phyloP scores from a whole-genome alignment of 2,113 vertebrate species.

The Candoia aspera region DNA sequence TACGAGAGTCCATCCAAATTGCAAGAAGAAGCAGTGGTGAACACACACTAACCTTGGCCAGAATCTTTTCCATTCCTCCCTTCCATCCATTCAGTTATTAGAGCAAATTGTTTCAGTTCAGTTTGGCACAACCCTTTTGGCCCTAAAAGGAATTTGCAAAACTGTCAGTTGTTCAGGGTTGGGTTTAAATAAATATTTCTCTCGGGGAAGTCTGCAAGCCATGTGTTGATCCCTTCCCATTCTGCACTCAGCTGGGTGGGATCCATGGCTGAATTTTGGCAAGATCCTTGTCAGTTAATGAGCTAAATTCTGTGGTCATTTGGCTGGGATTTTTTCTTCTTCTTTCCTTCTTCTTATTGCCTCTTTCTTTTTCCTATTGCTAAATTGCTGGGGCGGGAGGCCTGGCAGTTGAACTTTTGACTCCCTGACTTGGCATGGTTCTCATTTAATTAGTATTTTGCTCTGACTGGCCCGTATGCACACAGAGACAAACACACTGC shows the following conservation, averaged over 20 bases:
- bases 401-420: conserved; percentile 30
- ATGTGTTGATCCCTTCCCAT: not conserved
- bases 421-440: conserved; percentile 17
- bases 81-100: not conserved
- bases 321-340: not conserved
- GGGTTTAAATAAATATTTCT: conserved; percentile 22
- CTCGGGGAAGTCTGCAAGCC: not conserved
- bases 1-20: no score
- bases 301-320: not conserved
- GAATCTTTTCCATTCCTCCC: not conserved
- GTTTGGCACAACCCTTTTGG: not conserved
- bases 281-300: conserved; percentile 12
- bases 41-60: not conserved
- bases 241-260: conserved; percentile 1
- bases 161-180: not conserved
- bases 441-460: conserved; percentile 15
- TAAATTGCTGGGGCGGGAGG: conserved; percentile 12
- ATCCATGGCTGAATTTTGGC: conserved; percentile 18
- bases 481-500: not conserved
- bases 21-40: not conserved
- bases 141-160: not conserved
- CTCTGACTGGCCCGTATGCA: not conserved
- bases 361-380: conserved; percentile 20
- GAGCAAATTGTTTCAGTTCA: not conserved
- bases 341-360: not conserved